Conservation (phyloP, 2,797 vertebrate species). For the Gila robusta region DNA sequence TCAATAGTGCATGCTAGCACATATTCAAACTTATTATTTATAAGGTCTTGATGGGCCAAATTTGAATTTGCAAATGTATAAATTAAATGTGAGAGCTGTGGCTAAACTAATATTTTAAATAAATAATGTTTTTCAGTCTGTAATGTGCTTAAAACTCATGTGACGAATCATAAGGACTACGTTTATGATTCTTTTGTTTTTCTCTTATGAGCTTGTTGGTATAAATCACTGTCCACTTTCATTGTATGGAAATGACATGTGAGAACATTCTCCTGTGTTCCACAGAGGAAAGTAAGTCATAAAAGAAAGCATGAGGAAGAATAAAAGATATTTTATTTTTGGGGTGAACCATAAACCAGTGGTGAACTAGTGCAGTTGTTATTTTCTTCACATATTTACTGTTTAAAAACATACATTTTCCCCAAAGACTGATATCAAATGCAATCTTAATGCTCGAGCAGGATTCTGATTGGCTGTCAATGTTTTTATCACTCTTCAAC, state of each 20-base stretch:
- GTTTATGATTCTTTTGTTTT: conserved; percentile 17
- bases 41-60: not conserved
- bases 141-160: not conserved
- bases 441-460: not conserved
- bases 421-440: not conserved
- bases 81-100: not conserved
- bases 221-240: not conserved
- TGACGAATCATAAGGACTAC: not conserved
- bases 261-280: not conserved
- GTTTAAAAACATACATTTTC: not conserved
- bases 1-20: not conserved
- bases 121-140: not conserved
- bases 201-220: not conserved
- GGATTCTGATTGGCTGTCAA: not conserved
- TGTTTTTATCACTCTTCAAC: not conserved
- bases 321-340: not conserved
- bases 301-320: not conserved
- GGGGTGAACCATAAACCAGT: not conserved
- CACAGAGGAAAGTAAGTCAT: not conserved
- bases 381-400: not conserved
- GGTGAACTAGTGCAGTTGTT: not conserved
- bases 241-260: not conserved
- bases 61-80: not conserved
- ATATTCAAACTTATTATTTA: not conserved
- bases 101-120: not conserved